Evolutionary conservation across 2,888 invertebrate genomes (phyloP), one percentile per base, ranked within the genome.

Genomic region (Tinea trinotella): DNA sequence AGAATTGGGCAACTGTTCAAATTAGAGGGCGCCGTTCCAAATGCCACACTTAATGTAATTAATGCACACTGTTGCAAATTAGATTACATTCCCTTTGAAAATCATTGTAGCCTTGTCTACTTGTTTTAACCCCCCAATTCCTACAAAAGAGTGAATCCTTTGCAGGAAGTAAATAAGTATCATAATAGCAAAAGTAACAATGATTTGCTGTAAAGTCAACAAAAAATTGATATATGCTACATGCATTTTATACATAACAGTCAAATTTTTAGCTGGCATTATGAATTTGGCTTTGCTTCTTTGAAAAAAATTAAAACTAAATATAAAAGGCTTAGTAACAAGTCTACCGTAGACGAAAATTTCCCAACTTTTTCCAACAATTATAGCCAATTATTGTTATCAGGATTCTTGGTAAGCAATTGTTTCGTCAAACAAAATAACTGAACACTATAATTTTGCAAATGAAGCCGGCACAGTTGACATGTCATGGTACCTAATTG

Each of bases 381-480:
- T 59, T 58, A 57, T 55, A 56, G 57, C 57, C n/a, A 64, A 64
- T 62, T 57, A 30, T 54, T 56, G 50, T 40, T 46, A 46, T 46
- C 46, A 19, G 40, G 7, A 4, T 40, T 40, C 40, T 40, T 2
- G 17, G 40, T 9, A 19, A 19, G 17, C 12, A 18, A 18, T 46
- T 46, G n/a, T 17, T 19, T 17, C 19, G 46, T 46, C 46, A 46
- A 12, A 46, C 18, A 9, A 46, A 17, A 46, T 19, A 40, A 46
- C 9, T 19, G 46, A 24, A 50, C 24, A 50, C 50, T 24, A 13
- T 50, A 50, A 50, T 50, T 50, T 50, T 24, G 50, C 24, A 50
- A 50, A 50, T 50, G 50, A 12, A 50, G 15, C 50, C 24, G 20
- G n/a, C 9, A 24, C 5, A 22, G 24, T 49, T 24, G 50, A 50